Conservation (phyloP, 2,888 invertebrate genomes). For the Empis stercorea region DNA sequence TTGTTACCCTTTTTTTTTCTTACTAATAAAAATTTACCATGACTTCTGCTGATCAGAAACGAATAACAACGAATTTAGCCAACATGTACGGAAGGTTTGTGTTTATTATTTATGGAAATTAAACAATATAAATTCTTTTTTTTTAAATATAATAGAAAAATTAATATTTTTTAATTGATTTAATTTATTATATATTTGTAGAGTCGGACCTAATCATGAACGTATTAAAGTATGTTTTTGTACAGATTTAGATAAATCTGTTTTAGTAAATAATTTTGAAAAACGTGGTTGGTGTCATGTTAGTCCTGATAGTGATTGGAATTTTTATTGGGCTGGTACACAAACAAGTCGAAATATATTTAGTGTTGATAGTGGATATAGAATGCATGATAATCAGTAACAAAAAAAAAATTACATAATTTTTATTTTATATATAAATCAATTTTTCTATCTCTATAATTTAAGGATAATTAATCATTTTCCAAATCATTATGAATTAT, state of each 20-base stretch:
- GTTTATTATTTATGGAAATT: too few relatives aligned
- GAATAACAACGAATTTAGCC: constrained; percentile 22
- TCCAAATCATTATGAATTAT: constrained; percentile 90
- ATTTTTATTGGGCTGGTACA: constrained; percentile 90
- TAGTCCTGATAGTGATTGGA: constrained; percentile 86
- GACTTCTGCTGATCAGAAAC: constrained; percentile 16
- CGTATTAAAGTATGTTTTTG: constrained; percentile 31
- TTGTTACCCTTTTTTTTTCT: background rate
- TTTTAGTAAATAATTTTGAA: constrained; percentile 82
- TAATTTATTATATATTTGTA: constrained; percentile 10
- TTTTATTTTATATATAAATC: background rate
- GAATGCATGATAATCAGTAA: constrained; percentile 85
- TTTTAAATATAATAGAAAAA: too few relatives aligned
- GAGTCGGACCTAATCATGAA: constrained; percentile 19
- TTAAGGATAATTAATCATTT: constrained; percentile 84
- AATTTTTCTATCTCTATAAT: too few relatives aligned
- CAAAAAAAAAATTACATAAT: constrained; percentile 19
- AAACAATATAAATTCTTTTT: too few relatives aligned
- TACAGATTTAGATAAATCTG: constrained; percentile 72
- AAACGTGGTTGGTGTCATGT: constrained; percentile 77
- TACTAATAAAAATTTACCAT: background rate
- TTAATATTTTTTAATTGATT: background rate
- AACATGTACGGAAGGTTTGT: constrained; percentile 39
- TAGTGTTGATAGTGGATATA: constrained; percentile 81
- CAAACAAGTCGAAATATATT: constrained; percentile 83